Evolutionary conservation across 2,888 invertebrate species (phyloP).

Genomic region (Eudasyphora cyanicolor): DNA sequence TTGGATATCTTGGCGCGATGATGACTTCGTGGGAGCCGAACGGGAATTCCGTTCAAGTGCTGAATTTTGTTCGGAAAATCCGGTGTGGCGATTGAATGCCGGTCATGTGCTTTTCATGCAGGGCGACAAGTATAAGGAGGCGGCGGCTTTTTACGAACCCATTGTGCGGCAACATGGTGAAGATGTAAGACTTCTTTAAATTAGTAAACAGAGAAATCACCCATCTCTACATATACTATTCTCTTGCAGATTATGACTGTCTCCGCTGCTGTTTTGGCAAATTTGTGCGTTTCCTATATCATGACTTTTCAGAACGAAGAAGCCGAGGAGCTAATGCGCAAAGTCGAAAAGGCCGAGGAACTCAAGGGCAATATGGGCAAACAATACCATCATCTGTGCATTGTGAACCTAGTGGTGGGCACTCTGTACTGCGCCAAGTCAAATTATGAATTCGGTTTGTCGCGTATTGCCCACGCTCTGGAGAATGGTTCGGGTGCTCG

Average conservation of each 20-base stretch:
- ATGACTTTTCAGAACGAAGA: slow-evolving; percentile 99
- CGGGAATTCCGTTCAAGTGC: slow-evolving; percentile 98
- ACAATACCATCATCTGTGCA: slow-evolving; percentile 97
- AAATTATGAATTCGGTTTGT: slow-evolving; percentile 99
- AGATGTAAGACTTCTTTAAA: slow-evolving; percentile 82
- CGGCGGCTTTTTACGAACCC: slow-evolving; percentile 98
- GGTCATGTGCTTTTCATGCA: slow-evolving; percentile 99
- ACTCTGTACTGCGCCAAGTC: slow-evolving; percentile 99
- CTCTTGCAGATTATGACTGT: slow-evolving; percentile 91
- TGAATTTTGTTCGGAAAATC: slow-evolving; percentile 98
- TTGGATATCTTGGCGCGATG: slow-evolving; percentile 98
- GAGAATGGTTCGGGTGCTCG: slow-evolving; percentile 82
- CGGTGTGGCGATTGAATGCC: slow-evolving; percentile 98
- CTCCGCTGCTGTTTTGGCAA: slow-evolving; percentile 98
- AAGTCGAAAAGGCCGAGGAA: slow-evolving; percentile 99
- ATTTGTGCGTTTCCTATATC: slow-evolving; percentile 98
- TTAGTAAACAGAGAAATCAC: background rate
- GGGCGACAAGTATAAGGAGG: slow-evolving; percentile 98
- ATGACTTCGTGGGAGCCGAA: slow-evolving; percentile 97
- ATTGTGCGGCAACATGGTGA: slow-evolving; percentile 97
- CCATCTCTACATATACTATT: background rate
- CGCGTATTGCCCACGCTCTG: slow-evolving; percentile 96
- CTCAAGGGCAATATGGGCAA: slow-evolving; percentile 91
- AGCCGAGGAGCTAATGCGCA: slow-evolving; percentile 98
- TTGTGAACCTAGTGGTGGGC: slow-evolving; percentile 98